Percentiles rank a stretch among this genome's conserved stretches.
Conservation (phyloP, 1,140 invertebrate genomes). For the Brachionus rubens region DNA sequence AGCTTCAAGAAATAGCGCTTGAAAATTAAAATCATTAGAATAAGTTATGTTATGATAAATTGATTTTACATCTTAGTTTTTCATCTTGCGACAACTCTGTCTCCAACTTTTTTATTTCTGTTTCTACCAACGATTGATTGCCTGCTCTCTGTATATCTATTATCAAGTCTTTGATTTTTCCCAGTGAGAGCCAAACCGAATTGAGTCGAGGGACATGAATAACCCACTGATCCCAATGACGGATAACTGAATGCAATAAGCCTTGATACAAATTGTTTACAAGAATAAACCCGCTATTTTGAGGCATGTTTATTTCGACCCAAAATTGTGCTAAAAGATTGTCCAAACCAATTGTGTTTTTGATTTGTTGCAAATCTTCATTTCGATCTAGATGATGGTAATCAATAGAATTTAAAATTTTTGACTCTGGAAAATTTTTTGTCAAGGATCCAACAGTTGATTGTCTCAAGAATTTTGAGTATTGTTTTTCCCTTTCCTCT, state of each 20-base stretch:
- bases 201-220: neutral
- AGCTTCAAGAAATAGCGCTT: neutral
- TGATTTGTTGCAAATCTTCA: too few species aligned
- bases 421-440: too few species aligned
- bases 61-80: neutral
- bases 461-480: too few species aligned
- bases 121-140: neutral
- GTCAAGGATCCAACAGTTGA: too few species aligned
- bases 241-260: neutral
- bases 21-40: neutral
- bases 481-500: too few species aligned
- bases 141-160: neutral
- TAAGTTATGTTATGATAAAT: neutral
- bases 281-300: too few species aligned
- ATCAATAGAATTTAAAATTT: too few species aligned
- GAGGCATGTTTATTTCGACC: too few species aligned
- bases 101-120: neutral
- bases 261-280: neutral
- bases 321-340: too few species aligned
- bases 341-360: too few species aligned
- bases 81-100: neutral
- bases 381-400: too few species aligned
- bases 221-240: neutral
- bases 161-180: neutral
- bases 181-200: too few species aligned